Evolutionary conservation across 2,113 vertebrate species (phyloP), one percentile per base, ranked within the genome.

Genomic region (Gadus chalcogrammus): DNA sequence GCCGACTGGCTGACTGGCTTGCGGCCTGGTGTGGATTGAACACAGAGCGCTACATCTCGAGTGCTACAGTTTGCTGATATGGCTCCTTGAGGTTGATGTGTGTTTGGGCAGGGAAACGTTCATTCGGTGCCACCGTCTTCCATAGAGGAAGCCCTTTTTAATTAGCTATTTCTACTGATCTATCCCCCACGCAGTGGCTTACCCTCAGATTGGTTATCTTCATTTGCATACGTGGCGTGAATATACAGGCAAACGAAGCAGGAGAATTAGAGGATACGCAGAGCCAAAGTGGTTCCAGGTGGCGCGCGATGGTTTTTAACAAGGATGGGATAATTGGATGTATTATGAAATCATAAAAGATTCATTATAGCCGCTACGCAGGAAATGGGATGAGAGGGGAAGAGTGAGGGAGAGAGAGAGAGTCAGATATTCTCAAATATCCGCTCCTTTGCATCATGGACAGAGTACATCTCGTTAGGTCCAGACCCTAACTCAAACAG

Each of bases 311-410:
- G 84, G 83, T 86, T 89, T 85, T 85, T 84, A 87, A 86, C 80
- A 85, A 76, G 71, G 82, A 28, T 78, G 84, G 76, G 73, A 82
- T 88, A 89, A 89, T 84, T 87, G 79, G 81, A 77, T 85, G 83
- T 87, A 86, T 89, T 88, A 89, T 82, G 82, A 88, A 88, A 85
- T 83, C 85, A 86, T 89, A 83, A 87, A 88, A 89, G 85, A 90
- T 90, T 88, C 86, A 90, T 86, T 83, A 82, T 65, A 75, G 64
- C 74, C 7, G 67, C 70, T 68, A 63, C 80, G 82, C 85, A 77
- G 87, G 84, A 88, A 88, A 86, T 78, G 77, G 80, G 76, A 85
- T 76, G 81, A 78, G 80, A 77, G 81, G 1, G 65, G 63, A n/a
- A 22, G 64, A 15, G 68, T 58, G 73, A 15, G 18, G 20, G 18